phyloP scores from a whole-genome alignment of 1,140 invertebrate species.

The Mercenaria mercenaria region DNA sequence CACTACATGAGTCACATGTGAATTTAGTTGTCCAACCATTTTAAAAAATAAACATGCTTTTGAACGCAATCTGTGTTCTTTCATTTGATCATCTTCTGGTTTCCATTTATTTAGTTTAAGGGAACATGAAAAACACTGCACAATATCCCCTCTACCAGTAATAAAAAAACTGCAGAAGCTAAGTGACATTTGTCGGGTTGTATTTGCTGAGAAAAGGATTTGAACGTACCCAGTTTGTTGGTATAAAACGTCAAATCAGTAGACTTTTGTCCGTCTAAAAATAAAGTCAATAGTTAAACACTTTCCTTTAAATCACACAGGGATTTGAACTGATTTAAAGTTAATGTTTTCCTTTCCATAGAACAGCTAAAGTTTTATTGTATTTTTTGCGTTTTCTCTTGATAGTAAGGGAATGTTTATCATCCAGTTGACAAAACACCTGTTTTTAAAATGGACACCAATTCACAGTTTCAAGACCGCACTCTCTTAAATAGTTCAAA shows the following conservation, averaged over 20 bases:
- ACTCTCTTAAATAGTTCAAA: no score
- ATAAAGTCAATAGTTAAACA: neutral
- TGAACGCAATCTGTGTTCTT: slow-evolving; percentile 18
- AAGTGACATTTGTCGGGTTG: slow-evolving; percentile 17
- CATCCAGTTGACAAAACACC: neutral
- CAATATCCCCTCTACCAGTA: slow-evolving; percentile 37
- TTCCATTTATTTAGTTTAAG: slow-evolving; percentile 29
- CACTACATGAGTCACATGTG: no score
- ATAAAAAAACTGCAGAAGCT: slow-evolving; percentile 39
- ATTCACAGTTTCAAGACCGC: no score
- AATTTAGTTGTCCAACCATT: slow-evolving; percentile 49
- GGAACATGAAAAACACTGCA: slow-evolving; percentile 40
- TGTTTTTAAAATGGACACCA: no score
- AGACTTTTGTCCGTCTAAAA: neutral
- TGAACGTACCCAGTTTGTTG: slow-evolving; percentile 29
- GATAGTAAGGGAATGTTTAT: no score
- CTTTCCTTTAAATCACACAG: slow-evolving; percentile 14
- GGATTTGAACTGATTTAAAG: neutral
- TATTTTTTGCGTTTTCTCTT: no score
- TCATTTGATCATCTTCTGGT: neutral
- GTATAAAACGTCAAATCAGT: slow-evolving; percentile 9
- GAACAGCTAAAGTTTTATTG: neutral
- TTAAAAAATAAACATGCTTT: slow-evolving; percentile 3
- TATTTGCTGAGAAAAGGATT: slow-evolving; percentile 21
- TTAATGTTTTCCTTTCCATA: neutral